A percentile compares a stretch with the other conserved stretches of the same genome.
Conservation (phyloP, 2,113 vertebrate species). For the Silurus meridionalis region DNA sequence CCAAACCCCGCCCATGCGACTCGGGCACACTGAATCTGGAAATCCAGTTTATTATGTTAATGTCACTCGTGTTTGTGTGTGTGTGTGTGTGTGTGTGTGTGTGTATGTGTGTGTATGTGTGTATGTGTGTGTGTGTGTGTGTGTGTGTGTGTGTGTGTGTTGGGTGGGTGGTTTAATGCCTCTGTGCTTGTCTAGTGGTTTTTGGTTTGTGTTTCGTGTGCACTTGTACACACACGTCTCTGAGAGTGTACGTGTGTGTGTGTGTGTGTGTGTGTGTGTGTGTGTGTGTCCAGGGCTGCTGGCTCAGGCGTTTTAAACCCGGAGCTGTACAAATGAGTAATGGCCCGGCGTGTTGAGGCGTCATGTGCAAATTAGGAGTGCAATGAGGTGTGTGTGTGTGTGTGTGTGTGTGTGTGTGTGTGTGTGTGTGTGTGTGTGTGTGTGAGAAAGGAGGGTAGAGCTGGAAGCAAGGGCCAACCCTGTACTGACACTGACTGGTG, state of each 20-base stretch:
- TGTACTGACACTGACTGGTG: conserved; percentile 36
- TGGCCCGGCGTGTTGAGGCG: conserved; percentile 42
- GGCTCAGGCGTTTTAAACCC: conserved; percentile 42
- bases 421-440: conserved; percentile 1
- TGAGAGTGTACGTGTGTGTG: not conserved
- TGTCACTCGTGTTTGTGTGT: not conserved
- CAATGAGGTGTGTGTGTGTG: conserved; percentile 45
- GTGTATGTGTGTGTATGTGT: not conserved
- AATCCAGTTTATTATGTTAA: conserved; percentile 11
- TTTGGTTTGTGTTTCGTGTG: conserved; percentile 26
- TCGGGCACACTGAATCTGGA: not conserved
- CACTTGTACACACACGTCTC: not conserved
- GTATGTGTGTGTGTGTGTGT: not conserved
- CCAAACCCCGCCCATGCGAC: not conserved
- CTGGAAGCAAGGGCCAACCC: conserved; percentile 39
- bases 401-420: conserved; percentile 26
- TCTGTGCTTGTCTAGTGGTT: conserved; percentile 19
- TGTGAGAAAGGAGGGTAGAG: not conserved
- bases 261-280: conserved; percentile 1
- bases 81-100: not conserved
- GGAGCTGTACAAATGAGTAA: conserved; percentile 46
- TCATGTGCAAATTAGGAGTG: conserved; percentile 49
- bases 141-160: not conserved
- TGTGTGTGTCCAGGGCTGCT: conserved; percentile 35
- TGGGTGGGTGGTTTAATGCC: conserved; percentile 1